Base-by-base conservation (phyloP, 2,797 vertebrate genomes). In the Melanotaenia parkinsoni region DNA sequence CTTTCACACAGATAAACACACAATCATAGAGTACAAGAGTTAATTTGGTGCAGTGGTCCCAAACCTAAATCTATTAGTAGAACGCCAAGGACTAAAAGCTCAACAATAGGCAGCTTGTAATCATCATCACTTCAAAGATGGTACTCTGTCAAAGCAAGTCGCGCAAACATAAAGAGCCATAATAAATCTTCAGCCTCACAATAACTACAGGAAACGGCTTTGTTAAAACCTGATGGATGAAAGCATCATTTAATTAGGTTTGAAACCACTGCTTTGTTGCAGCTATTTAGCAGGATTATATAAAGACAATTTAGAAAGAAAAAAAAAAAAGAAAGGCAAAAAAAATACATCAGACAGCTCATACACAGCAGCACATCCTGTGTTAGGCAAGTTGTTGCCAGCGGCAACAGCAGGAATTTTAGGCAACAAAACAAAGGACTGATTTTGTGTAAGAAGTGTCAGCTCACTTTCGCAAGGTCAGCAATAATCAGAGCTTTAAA, bases 241-340 rank as follows among this genome's bases (percentile, higher is more conserved):
- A 56, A 65, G 79, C 68, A 14, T 82, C 70, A 1, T 80, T 67
- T 83, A 75, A 67, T 86, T 77, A 87, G 88, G 86, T 87, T 83
- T 91, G 87, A 91, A 91, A 92, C 93, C 89, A 88, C 91, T 86
- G 90, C 80, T 88, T 87, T 79, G 84, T 75, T 89, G 88, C 88
- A 92, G 89, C 85, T 90, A 82, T 76, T 81, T 76, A 88, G 83
- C 86, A 88, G 76, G 79, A 86, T 88, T 80, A 92, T 78, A 88
- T 90, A 82, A 91, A 90, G 88, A 91, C 84, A 77, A 76, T 69
- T 68, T 40, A 81, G 74, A 75, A 26, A 72, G 24, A 63, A 76
- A 70, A 72, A 84, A 72, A 84, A 76, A 70, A 28, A 76, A 63
- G 65, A 72, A 83, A 81, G 79, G 73, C 74, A 87, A 83, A 87